Evolutionary conservation across 1,140 invertebrate genomes (phyloP), one percentile per base, ranked within the genome.

Genomic region (Aethina tumida): DNA sequence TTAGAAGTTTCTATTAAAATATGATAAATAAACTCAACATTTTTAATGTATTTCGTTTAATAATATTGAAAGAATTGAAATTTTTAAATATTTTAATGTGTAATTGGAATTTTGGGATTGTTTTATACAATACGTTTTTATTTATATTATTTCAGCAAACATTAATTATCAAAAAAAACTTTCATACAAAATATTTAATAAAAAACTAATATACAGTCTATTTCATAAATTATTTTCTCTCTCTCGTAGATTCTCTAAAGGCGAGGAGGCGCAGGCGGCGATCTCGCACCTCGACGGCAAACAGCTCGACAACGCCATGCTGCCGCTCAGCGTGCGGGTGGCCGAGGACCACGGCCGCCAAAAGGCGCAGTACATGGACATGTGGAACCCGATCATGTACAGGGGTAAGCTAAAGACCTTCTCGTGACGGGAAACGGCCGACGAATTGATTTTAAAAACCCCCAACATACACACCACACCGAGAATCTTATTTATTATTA

Each of bases 311-410:
- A 88, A 86, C 44, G 80, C 79, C 26, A 79, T 75, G 20, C 81
- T 90, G 53, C 82, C 87, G 6, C 65, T 96, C 6, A 75, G 75
- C 39, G 87, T 96, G 71, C 59, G 66, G 1, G 65, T 94, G 50
- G 92, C 91, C 0, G 89, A 94, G 60, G 90, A 95, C 60, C 91
- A 94, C 58, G 86, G 87, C 8, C 90, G 92, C 60, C 82, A 86
- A 57, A 89, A 89, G 55, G 84, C 85, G 52, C 56, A 59, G 28
- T 59, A 53, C 42, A 34, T 56, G 17, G 56, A 59, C 12, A 37
- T 41, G 9, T 52, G 51, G 50, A 47, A 46, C 26, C 44, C 49
- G 3, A 39, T 49, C 14, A 46, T 45, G 21, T 51, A 35, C 26
- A 49, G 54, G 45, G 54, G 56, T 56, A 53, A 50, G 52, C 39